Evolutionary conservation across 2,888 invertebrate species (phyloP).

Genomic region (Tubulanus polymorphus): DNA sequence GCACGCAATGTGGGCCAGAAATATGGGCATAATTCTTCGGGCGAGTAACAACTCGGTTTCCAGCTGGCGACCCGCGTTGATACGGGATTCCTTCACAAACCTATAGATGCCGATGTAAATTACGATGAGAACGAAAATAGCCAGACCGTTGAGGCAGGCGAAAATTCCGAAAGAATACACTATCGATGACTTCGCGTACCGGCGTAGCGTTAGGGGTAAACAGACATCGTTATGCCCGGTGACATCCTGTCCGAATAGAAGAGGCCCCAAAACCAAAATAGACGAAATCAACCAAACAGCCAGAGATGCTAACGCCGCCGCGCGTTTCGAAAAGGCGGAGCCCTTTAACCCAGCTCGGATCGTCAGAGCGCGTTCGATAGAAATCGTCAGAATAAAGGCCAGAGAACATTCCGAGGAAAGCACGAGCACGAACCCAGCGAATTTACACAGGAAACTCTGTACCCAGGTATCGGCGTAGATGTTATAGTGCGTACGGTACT

Average conservation of each 20-base stretch:
- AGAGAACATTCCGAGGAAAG: background rate
- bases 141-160: background rate
- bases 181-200: no score
- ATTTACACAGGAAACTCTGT: background rate
- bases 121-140: background rate
- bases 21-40: no score
- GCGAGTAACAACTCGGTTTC: no score
- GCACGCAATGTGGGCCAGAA: background rate
- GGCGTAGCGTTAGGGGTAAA: background rate
- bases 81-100: background rate
- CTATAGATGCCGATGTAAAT: background rate
- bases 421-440: background rate
- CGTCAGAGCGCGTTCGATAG: background rate
- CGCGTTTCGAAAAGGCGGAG: background rate
- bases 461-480: background rate
- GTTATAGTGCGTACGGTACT: background rate
- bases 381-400: background rate
- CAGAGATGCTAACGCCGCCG: background rate
- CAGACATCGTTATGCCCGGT: background rate
- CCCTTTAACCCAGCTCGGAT: background rate
- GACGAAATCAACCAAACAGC: background rate
- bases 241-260: background rate
- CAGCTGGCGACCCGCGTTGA: no score
- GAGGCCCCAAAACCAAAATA: background rate
- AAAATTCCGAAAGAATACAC: constrained; percentile 2